These are phyloP conservation scores for Epinephelus fuscoguttatus DNA, from an alignment of 2,113 vertebrate species.

Conservation along the genomic window DNA sequence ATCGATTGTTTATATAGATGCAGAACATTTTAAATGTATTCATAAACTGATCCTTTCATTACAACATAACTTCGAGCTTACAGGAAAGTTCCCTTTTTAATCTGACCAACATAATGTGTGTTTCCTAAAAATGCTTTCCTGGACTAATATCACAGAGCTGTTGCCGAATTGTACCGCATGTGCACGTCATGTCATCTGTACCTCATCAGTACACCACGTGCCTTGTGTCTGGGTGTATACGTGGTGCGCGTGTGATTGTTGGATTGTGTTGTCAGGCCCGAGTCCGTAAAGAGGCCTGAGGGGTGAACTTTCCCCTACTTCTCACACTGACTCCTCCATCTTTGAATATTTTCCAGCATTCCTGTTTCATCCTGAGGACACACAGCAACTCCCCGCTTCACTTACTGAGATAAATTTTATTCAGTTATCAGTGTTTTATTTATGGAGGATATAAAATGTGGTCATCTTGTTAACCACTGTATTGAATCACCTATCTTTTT, in stretches of 20 bases:
- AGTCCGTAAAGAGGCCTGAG: conserved; percentile 57
- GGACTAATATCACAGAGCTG: neutral
- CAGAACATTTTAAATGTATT: neutral
- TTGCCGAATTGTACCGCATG: neutral
- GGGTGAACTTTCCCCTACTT: conserved; percentile 85
- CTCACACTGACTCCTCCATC: conserved; percentile 71
- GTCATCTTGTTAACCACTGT: no score
- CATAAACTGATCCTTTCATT: neutral
- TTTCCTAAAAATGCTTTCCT: neutral
- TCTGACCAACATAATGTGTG: neutral
- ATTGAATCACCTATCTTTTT: neutral
- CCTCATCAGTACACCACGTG: conserved; percentile 52
- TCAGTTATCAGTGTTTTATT: neutral
- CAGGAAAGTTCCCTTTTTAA: neutral
- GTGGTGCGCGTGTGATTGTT: conserved; percentile 24
- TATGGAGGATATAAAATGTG: no score
- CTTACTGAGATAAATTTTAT: conserved; percentile 2
- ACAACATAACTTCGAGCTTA: neutral
- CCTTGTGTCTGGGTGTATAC: conserved; percentile 28
- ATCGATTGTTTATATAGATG: neutral
- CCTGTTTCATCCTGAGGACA: conserved; percentile 31
- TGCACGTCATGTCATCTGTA: conserved; percentile 25
- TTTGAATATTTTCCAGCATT: conserved; percentile 41
- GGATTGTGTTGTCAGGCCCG: conserved; percentile 55
- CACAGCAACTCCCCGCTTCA: neutral